These are phyloP conservation scores for Osmoderma eremita DNA, from an alignment of 2,888 invertebrate species.

Conservation along the genomic window DNA sequence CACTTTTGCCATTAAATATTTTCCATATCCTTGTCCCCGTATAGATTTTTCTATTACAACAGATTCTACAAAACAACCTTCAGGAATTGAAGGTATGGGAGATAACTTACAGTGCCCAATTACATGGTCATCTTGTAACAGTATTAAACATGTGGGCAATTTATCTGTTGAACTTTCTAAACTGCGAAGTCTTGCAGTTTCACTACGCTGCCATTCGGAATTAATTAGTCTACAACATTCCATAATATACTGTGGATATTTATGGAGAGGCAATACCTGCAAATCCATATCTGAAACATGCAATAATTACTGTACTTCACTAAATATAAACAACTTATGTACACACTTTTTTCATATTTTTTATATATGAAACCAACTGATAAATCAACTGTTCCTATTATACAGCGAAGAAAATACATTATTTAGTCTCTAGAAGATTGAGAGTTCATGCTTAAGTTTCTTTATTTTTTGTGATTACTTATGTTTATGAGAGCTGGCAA, in stretches of 20 bases:
- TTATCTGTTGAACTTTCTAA: conserved; percentile 77
- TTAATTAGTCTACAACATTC: conserved; percentile 82
- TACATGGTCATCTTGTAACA: conserved; percentile 68
- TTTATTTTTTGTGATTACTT: too few species aligned
- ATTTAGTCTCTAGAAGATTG: neutral
- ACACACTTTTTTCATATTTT: conserved; percentile 30
- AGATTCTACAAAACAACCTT: conserved; percentile 83
- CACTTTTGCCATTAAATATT: conserved; percentile 76
- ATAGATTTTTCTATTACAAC: conserved; percentile 79
- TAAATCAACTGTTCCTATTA: conserved; percentile 17
- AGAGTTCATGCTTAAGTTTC: too few species aligned
- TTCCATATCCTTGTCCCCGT: conserved; percentile 81
- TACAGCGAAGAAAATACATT: conserved; percentile 10
- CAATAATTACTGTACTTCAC: neutral
- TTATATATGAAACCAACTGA: conserved; percentile 25
- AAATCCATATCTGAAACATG: conserved; percentile 46
- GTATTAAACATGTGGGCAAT: conserved; percentile 77
- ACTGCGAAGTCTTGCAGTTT: conserved; percentile 79
- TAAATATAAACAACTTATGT: neutral
- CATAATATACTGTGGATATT: conserved; percentile 75
- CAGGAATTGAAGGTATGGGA: conserved; percentile 73
- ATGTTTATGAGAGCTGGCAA: too few species aligned
- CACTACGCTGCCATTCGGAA: conserved; percentile 88
- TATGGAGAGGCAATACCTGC: conserved; percentile 75
- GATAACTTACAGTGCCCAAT: conserved; percentile 86